phyloP scores from a whole-genome alignment of 2,888 invertebrate species.

The Steinernema carpocapsae region DNA sequence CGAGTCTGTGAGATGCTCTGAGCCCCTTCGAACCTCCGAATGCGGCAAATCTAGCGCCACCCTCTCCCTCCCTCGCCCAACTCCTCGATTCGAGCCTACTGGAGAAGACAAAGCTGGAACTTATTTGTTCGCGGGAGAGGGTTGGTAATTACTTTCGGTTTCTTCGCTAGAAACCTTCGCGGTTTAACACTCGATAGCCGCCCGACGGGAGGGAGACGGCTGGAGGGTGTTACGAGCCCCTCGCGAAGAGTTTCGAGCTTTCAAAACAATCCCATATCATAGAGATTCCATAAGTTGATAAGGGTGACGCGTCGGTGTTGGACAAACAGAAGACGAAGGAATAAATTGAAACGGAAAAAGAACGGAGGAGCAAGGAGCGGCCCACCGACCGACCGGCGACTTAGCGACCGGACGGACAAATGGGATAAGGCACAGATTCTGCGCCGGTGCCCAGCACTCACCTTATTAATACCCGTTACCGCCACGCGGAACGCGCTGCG shows the following conservation, averaged over 20 bases:
- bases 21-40: too few relatives aligned
- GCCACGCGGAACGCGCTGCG: too few relatives aligned
- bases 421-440: background rate
- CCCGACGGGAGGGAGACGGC: too few relatives aligned
- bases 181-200: too few relatives aligned
- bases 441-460: background rate
- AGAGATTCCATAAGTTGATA: constrained; percentile 4
- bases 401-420: constrained; percentile 7
- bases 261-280: background rate
- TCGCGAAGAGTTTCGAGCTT: background rate
- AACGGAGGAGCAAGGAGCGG: constrained; percentile 20
- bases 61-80: too few relatives aligned
- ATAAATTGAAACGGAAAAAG: background rate
- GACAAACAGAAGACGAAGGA: background rate
- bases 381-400: background rate
- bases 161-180: too few relatives aligned
- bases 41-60: too few relatives aligned
- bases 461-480: too few relatives aligned
- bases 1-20: too few relatives aligned
- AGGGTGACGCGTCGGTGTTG: background rate
- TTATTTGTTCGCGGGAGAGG: constrained; percentile 25
- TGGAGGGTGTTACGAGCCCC: background rate
- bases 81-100: background rate
- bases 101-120: constrained; percentile 31
- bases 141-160: constrained; percentile 33